Conservation (phyloP, 2,888 invertebrate species). For the Lissocephala sabroskyi region DNA sequence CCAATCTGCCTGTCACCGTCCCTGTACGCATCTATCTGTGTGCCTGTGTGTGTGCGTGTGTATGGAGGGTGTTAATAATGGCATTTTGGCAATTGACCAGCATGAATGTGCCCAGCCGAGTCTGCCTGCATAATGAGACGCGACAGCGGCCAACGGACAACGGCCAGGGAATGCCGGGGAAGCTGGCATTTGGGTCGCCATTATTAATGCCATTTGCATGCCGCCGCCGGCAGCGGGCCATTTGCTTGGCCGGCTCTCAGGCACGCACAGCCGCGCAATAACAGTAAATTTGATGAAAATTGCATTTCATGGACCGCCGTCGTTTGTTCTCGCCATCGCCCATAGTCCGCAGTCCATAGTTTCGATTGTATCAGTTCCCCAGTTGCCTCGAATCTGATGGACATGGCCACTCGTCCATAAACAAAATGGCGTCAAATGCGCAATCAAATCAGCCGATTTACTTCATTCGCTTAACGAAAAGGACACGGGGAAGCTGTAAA, state of each 20-base stretch:
- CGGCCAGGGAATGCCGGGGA: too few species aligned
- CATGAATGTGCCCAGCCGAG: constrained; percentile 39
- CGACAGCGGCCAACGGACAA: too few species aligned
- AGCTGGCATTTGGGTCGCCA: constrained; percentile 35
- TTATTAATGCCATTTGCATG: constrained; percentile 39
- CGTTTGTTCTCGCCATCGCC: constrained; percentile 51
- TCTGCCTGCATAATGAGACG: constrained; percentile 46
- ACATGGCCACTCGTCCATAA: not conserved
- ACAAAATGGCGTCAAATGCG: constrained; percentile 3
- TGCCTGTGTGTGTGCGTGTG: constrained; percentile 2
- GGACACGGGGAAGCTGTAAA: too few species aligned
- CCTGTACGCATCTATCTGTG: not conserved
- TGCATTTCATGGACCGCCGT: constrained; percentile 54
- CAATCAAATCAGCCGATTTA: too few species aligned
- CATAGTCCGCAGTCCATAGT: constrained; percentile 1
- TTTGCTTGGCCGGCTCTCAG: constrained; percentile 9
- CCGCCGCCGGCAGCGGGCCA: constrained; percentile 14
- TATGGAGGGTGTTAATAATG: constrained; percentile 49
- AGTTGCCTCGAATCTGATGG: too few species aligned
- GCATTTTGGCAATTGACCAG: constrained; percentile 57
- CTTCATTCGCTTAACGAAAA: too few species aligned
- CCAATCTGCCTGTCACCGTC: constrained; percentile 48
- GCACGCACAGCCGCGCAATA: constrained; percentile 32
- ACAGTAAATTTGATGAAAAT: constrained; percentile 62
- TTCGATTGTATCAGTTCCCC: too few species aligned